phyloP scores from a whole-genome alignment of 2,888 invertebrate genomes.

The Dexiosoma caninum region DNA sequence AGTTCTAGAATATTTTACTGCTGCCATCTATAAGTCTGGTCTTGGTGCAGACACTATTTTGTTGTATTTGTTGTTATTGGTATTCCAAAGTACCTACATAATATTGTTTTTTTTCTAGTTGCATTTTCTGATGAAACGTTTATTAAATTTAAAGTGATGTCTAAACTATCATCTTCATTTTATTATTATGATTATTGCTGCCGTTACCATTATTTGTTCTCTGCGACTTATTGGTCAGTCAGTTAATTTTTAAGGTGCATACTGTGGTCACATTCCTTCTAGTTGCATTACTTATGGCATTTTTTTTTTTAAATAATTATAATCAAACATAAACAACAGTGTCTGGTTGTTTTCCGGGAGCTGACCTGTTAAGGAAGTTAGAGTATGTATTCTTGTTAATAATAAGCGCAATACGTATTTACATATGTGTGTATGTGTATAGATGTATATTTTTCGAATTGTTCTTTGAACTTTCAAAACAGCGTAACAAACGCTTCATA shows the following conservation, averaged over 20 bases:
- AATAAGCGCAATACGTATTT: constrained; percentile 25
- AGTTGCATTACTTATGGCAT: not conserved
- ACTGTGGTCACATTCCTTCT: not conserved
- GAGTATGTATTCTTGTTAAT: constrained; percentile 14
- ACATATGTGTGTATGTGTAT: too few species aligned
- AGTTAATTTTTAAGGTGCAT: constrained; percentile 27
- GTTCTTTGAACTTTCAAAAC: too few species aligned
- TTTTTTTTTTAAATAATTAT: not conserved
- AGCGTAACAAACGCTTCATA: too few species aligned
- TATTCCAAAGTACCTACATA: not conserved
- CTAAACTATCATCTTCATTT: constrained; percentile 51
- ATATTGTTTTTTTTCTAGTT: not conserved
- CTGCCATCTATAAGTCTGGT: not conserved
- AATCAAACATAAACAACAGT: not conserved
- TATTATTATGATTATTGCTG: constrained; percentile 49
- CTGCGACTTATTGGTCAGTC: constrained; percentile 40
- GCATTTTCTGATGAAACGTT: constrained; percentile 55
- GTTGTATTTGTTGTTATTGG: constrained; percentile 6
- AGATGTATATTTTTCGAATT: too few species aligned
- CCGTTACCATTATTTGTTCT: constrained; percentile 50
- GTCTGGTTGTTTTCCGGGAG: not conserved
- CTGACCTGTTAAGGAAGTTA: not conserved
- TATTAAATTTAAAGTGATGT: constrained; percentile 59
- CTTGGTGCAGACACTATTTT: not conserved
- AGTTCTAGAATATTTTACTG: not conserved